Percentiles rank a stretch among this genome's conserved stretches.
Evolutionary conservation across 2,797 vertebrate species (phyloP).

Genomic region (Danio kyathit): DNA sequence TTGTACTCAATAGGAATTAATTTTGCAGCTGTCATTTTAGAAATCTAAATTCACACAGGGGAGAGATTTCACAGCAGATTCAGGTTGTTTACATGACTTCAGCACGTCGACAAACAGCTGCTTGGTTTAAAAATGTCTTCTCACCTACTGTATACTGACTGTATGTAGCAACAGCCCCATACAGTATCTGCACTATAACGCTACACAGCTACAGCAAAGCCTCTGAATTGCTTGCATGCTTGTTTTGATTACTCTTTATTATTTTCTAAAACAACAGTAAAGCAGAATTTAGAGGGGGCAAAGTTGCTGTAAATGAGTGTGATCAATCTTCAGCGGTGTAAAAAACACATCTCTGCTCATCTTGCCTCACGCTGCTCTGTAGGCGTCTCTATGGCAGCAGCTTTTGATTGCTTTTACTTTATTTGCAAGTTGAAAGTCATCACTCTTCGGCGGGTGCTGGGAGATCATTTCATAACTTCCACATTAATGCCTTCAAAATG

Average conservation of each 20-base stretch:
- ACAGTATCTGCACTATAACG: background rate
- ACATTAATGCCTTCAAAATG: slow-evolving; percentile 75
- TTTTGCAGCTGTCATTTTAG: no score
- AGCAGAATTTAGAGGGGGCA: background rate
- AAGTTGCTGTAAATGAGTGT: slow-evolving; percentile 68
- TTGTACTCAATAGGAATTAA: no score
- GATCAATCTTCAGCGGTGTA: slow-evolving; percentile 73
- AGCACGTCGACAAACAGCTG: no score
- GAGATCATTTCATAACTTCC: slow-evolving; percentile 78
- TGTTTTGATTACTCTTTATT: slow-evolving; percentile 16
- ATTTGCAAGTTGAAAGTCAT: slow-evolving; percentile 80
- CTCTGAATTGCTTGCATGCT: background rate
- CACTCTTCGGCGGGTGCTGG: slow-evolving; percentile 67
- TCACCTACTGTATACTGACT: background rate
- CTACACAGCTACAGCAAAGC: background rate
- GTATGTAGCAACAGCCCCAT: background rate
- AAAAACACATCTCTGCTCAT: slow-evolving; percentile 59
- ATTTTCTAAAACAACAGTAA: slow-evolving; percentile 23
- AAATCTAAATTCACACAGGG: no score
- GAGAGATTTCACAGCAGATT: no score
- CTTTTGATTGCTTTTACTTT: slow-evolving; percentile 74
- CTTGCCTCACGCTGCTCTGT: slow-evolving; percentile 48
- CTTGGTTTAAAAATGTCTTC: background rate
- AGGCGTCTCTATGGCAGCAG: slow-evolving; percentile 42
- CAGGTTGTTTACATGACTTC: no score